Evolutionary conservation across 2,113 vertebrate genomes (phyloP).

Genomic region (Abramis brama): DNA sequence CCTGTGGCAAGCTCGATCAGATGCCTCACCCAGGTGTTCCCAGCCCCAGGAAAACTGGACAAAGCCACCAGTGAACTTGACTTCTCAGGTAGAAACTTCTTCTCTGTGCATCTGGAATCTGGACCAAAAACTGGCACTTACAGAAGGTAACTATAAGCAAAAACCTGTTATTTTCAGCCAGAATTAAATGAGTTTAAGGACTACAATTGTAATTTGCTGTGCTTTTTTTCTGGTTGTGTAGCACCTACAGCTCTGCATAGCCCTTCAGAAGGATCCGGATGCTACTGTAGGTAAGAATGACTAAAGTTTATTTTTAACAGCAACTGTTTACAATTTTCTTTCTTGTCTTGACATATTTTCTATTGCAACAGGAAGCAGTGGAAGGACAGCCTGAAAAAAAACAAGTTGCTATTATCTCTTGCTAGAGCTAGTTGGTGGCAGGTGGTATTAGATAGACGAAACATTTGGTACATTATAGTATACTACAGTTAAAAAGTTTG

Average conservation of each 20-base stretch:
- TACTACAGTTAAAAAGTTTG: too few relatives aligned
- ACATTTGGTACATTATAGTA: background rate
- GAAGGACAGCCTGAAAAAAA: background rate
- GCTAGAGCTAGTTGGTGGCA: background rate
- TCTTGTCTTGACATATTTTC: background rate
- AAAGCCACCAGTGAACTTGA: slow-evolving; percentile 82
- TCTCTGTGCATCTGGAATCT: slow-evolving; percentile 86
- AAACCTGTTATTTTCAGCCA: background rate
- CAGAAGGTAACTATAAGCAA: background rate
- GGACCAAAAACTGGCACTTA: background rate
- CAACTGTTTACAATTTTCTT: background rate
- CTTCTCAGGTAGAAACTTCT: slow-evolving; percentile 82
- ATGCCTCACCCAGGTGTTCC: slow-evolving; percentile 88
- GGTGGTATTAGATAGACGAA: background rate
- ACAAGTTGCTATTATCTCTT: background rate
- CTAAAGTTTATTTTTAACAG: background rate
- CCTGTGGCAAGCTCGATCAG: slow-evolving; percentile 86
- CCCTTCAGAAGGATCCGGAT: background rate
- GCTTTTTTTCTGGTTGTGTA: background rate
- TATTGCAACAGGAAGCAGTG: background rate
- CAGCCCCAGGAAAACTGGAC: slow-evolving; percentile 87
- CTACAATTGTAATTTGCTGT: background rate
- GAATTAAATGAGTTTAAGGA: too few relatives aligned
- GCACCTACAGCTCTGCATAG: background rate
- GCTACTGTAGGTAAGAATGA: background rate